Base-by-base conservation (phyloP, 2,797 vertebrate species). In the Rhinogobio ventralis region DNA sequence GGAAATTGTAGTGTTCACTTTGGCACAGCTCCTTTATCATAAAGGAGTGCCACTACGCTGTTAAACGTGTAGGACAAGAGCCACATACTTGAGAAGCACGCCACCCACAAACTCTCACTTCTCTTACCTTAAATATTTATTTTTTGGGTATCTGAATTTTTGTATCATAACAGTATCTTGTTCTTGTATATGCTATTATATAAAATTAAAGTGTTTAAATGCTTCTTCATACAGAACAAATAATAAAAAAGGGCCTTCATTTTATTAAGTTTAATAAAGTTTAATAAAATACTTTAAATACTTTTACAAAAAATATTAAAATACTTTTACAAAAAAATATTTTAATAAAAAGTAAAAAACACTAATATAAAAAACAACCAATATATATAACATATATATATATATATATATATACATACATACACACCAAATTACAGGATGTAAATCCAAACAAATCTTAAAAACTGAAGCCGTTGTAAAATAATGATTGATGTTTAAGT, bases 21-120 rank as follows among this genome's bases (percentile, higher is more conserved):
- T 74, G 55, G 20, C 69, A 62, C 42, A 46, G 20, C 55, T 82
- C 55, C 55, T 74, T 73, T 72, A 57, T 13, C 19, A 55, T 39
- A 71, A 81, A 73, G 39, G n/a, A 74, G 42, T 49, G 28, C 55
- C 69, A 51, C 81, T 74, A 64, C 5, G 0, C 51, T 60, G 68
- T 45, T 33, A 28, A 57, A 57, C 51, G 33, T 81, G 79, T 81
- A 81, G 46, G 66, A 57, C 66, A 49, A 79, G 62, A 78, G 39
- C 39, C 5, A 30, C 17, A 64, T 25, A 64, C 64, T 57, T 39
- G n/a, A 81, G 33, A 28, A 30, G 42, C 66, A 81, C 17, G 51
- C 67, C 79, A 81, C 79, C 79, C 79, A 71, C 23, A 36, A 60
- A 55, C 51, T 71, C 28, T 60, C 42, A 46, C 42, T 60, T 10